Evolutionary conservation across 2,888 invertebrate species (phyloP), one percentile per base, ranked within the genome.

Genomic region (Noctua pronuba): DNA sequence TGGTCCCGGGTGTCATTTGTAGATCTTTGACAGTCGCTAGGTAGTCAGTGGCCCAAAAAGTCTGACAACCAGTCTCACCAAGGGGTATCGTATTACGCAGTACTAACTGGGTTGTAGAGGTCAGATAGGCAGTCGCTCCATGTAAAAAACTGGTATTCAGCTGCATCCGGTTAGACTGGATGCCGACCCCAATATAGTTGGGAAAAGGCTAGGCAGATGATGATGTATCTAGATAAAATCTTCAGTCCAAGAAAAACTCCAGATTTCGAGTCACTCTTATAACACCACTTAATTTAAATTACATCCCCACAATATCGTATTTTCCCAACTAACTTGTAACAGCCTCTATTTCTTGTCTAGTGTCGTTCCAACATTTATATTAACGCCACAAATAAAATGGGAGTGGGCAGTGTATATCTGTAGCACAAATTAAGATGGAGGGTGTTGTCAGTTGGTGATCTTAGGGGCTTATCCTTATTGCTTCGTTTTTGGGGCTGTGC

Each of bases 401-500:
- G 68, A 78, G 88, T 87, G 85, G 84, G 81, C 83, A 84, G 83
- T 78, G 80, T 82, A 77, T 86, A 76, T 84, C 84, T 86, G 75
- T 78, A 65, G 66, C 72, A 70, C 77, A 88, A 90, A 91, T 91
- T 84, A 89, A 90, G 90, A 91, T 87, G 79, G 88, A 91, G 87
- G 62, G 67, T 60, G n/a, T 58, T 79, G 83, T 85, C 84, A 72
- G 67, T 1, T 16, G 72, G 28, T 35, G 55, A 86, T 79, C 84
- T 74, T 3, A 2, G 72, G 52, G 49, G 84, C 84, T 89, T 86
- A 88, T 55, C 79, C 77, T 85, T 82, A 82, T 79, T 85, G 88
- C 80, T 52, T 66, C 66, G 10, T 38, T 1, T 65, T 55, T 11
- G 31, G n/a, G 73, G 0, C 2, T 35, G 52, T 52, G 2, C 0